Percentiles rank a stretch among this genome's conserved stretches.
These are phyloP conservation scores for Aramus guarauna DNA, from an alignment of 2,113 vertebrate species.

Conservation along the genomic window DNA sequence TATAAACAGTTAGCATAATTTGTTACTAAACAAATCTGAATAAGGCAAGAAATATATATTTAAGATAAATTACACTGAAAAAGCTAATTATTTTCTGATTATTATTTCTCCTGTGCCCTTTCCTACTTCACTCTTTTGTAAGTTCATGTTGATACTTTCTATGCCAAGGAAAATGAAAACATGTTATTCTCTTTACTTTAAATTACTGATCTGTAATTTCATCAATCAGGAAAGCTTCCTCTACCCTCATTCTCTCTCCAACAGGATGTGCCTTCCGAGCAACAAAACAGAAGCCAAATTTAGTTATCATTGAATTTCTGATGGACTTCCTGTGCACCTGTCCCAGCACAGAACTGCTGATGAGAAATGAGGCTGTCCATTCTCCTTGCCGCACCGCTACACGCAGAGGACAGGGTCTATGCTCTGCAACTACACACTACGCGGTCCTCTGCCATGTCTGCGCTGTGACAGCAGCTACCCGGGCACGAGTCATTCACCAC, in stretches of 20 bases:
- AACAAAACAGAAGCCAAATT: background rate
- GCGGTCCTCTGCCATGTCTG: background rate
- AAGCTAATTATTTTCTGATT: background rate
- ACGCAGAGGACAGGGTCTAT: accelerated
- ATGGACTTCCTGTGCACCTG: background rate
- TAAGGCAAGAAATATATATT: background rate
- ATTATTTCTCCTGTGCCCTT: background rate
- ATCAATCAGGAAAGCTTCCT: background rate
- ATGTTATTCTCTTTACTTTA: background rate
- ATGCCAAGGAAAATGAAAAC: background rate
- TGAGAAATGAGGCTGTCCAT: background rate
- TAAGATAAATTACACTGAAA: background rate
- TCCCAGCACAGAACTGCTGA: background rate
- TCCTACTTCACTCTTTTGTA: background rate
- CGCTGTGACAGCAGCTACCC: background rate
- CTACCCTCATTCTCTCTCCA: background rate
- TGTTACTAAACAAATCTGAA: background rate
- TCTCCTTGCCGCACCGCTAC: accelerated
- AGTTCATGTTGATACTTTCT: background rate
- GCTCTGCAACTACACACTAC: background rate
- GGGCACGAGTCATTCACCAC: accelerated
- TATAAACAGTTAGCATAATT: background rate
- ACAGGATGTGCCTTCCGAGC: background rate
- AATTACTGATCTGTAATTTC: background rate
- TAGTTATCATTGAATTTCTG: background rate